Conservation (phyloP, 2,113 vertebrate genomes). For the Indicator maculatus region DNA sequence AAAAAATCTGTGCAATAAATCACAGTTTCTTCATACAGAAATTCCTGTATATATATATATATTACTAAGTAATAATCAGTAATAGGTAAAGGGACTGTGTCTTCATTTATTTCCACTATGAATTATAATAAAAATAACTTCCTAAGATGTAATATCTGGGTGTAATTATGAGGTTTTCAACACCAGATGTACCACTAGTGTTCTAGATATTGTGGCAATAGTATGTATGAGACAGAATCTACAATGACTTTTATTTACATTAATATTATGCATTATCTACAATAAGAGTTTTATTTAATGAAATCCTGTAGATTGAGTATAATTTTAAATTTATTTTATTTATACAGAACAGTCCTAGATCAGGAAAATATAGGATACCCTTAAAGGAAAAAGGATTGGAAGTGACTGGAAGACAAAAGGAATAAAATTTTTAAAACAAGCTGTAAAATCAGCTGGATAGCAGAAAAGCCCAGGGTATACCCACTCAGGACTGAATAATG, state of each 20-base stretch:
- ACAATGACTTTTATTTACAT: background rate
- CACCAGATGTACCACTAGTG: background rate
- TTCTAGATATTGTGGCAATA: background rate
- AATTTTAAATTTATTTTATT: background rate
- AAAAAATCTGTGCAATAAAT: background rate
- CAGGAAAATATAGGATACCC: background rate
- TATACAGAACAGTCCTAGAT: background rate
- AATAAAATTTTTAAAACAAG: background rate
- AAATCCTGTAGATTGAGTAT: background rate
- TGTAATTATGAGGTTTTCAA: background rate
- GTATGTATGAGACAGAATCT: background rate
- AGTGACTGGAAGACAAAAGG: background rate
- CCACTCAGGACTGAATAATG: background rate
- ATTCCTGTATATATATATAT: background rate
- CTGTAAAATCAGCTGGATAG: background rate
- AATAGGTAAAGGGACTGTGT: background rate
- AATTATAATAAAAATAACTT: background rate
- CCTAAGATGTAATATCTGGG: background rate
- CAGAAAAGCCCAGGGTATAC: background rate
- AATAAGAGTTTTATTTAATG: background rate
- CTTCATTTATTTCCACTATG: background rate
- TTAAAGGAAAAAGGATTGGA: background rate
- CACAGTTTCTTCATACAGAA: background rate
- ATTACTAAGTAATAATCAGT: background rate
- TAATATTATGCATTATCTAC: background rate